Conservation (phyloP, 2,113 vertebrate species). For the Ailuropoda melanoleuca region DNA sequence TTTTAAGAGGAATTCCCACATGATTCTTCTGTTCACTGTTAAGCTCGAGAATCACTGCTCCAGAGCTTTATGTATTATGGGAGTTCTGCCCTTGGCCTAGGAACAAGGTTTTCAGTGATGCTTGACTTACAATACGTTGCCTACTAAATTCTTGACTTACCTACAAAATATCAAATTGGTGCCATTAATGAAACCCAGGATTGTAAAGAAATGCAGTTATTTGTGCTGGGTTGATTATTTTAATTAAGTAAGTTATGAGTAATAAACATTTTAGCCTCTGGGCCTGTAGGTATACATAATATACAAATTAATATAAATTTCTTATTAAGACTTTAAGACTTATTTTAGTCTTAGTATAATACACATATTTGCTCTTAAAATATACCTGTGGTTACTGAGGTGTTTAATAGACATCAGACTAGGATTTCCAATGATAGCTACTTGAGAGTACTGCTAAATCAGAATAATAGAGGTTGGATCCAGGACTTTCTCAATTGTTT, state of each 20-base stretch:
- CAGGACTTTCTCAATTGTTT: background rate
- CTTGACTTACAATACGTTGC: background rate
- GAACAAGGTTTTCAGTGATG: background rate
- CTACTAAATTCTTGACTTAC: background rate
- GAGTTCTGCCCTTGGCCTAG: background rate
- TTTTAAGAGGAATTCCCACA: background rate
- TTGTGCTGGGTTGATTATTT: background rate
- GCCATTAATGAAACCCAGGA: background rate
- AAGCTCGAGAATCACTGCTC: background rate
- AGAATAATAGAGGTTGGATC: background rate
- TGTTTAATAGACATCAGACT: constrained; percentile 11
- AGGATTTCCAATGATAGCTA: constrained; percentile 1
- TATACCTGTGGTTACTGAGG: background rate
- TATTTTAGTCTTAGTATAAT: constrained; percentile 21
- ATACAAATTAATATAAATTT: background rate
- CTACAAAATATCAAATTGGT: background rate
- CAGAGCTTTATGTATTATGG: background rate
- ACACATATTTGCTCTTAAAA: constrained; percentile 25
- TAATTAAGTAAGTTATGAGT: background rate
- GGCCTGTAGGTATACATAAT: background rate
- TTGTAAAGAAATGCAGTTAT: background rate
- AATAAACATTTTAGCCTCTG: constrained; percentile 21
- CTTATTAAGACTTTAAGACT: background rate
- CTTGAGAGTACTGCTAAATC: background rate
- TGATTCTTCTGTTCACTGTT: background rate